Percentiles rank a stretch among this genome's conserved stretches.
These are phyloP conservation scores for Scolopax rusticola DNA, from an alignment of 2,797 vertebrate genomes.

Conservation along the genomic window DNA sequence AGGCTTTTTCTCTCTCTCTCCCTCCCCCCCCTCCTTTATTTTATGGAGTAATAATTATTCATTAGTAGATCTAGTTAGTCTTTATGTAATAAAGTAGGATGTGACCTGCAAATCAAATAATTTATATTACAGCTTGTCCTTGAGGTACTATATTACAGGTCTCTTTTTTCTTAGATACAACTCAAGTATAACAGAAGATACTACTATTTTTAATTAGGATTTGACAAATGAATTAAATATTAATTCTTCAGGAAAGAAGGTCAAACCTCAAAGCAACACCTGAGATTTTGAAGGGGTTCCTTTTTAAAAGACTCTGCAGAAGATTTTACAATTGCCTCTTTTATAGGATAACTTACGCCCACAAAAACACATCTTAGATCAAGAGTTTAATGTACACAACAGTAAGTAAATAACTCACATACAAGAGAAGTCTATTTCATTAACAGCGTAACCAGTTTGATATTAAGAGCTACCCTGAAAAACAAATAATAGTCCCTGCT, in stretches of 20 bases:
- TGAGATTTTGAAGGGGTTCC: not conserved
- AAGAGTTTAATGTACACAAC: not conserved
- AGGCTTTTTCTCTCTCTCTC: not conserved
- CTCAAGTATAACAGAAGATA: slow-evolving; percentile 42
- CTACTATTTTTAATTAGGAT: slow-evolving; percentile 69
- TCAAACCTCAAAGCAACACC: slow-evolving; percentile 34
- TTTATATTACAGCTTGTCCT: slow-evolving; percentile 75
- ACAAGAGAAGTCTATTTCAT: not conserved
- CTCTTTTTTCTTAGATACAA: not conserved
- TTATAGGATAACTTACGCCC: not conserved
- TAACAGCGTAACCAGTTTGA: not conserved
- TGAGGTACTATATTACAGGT: slow-evolving; percentile 53
- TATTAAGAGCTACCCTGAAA: not conserved
- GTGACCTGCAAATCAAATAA: slow-evolving; percentile 82
- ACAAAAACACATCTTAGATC: not conserved
- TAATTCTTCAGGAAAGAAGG: slow-evolving; percentile 57
- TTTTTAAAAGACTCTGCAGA: slow-evolving; percentile 10
- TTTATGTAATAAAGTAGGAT: slow-evolving; percentile 82
- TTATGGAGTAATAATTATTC: slow-evolving; percentile 85
- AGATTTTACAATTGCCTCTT: not conserved
- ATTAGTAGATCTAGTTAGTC: slow-evolving; percentile 82
- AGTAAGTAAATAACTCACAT: slow-evolving; percentile 6
- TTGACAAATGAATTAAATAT: slow-evolving; percentile 68
- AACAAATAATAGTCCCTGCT: not conserved
- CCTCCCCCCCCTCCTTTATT: slow-evolving; percentile 50